A percentile compares a stretch with the other conserved stretches of the same genome.
These are phyloP conservation scores for Nannoperca australis DNA, from an alignment of 2,797 vertebrate species.

Conservation along the genomic window DNA sequence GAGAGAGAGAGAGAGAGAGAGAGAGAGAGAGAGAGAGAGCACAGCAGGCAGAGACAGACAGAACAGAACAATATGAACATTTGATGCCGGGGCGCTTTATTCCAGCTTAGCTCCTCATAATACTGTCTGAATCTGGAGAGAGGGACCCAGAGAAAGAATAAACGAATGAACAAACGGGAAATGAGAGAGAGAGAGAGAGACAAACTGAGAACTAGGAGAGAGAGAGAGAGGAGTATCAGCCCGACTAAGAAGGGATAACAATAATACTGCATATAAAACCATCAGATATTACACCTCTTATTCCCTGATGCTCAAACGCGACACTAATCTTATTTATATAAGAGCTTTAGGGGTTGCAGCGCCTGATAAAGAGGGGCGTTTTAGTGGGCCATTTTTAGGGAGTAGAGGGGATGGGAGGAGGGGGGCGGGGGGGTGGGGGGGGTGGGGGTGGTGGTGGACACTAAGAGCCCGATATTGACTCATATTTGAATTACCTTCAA, in stretches of 20 bases:
- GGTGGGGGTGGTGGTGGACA: constrained; percentile 45
- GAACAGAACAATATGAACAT: constrained; percentile 79
- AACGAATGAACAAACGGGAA: constrained; percentile 62
- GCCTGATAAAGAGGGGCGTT: constrained; percentile 80
- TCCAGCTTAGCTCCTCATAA: constrained; percentile 82
- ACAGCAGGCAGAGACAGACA: constrained; percentile 52
- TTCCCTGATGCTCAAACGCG: constrained; percentile 83
- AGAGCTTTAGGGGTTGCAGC: constrained; percentile 86
- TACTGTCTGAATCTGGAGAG: constrained; percentile 76
- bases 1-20: constrained; percentile 51
- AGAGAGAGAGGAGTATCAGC: constrained; percentile 70
- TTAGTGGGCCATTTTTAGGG: constrained; percentile 72
- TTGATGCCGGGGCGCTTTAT: constrained; percentile 75
- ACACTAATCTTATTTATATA: constrained; percentile 91
- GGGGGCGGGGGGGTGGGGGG: constrained; percentile 16
- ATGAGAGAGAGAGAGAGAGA: constrained; percentile 48
- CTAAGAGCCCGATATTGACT: constrained; percentile 78
- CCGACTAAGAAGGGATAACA: constrained; percentile 87
- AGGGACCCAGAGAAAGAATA: constrained; percentile 65
- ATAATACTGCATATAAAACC: constrained; percentile 87
- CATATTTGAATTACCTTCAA: constrained; percentile 81
- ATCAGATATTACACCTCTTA: constrained; percentile 88
- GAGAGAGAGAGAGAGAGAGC: constrained; percentile 39
- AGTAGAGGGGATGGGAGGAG: constrained; percentile 37
- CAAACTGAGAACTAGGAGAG: constrained; percentile 32